Evolutionary conservation across 2,888 invertebrate species (phyloP).

Genomic region (Anthrax anthrax): DNA sequence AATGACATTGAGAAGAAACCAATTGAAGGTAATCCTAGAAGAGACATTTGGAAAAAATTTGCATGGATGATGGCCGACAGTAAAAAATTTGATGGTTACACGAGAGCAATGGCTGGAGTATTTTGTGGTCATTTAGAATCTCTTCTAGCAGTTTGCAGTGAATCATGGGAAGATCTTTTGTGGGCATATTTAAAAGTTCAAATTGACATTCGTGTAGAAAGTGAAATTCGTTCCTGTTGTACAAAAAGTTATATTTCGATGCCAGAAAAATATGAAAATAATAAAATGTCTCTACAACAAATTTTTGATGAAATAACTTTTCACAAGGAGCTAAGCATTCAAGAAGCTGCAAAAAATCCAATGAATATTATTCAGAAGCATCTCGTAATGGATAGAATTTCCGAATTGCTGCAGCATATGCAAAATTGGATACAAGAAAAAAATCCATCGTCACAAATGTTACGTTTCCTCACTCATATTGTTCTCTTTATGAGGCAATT

Average conservation of each 20-base stretch:
- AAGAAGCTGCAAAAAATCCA: conserved; percentile 40
- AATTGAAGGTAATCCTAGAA: conserved; percentile 67
- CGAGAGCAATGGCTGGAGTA: conserved; percentile 56
- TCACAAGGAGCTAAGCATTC: conserved; percentile 40
- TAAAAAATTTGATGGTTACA: conserved; percentile 40
- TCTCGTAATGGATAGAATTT: conserved; percentile 69
- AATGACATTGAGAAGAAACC: conserved; percentile 33
- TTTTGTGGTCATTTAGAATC: conserved; percentile 72
- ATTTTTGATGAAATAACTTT: conserved; percentile 54
- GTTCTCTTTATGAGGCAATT: conserved; percentile 68
- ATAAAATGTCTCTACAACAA: conserved; percentile 51
- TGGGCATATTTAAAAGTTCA: conserved; percentile 78
- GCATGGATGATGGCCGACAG: conserved; percentile 47
- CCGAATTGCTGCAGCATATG: conserved; percentile 55
- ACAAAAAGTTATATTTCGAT: conserved; percentile 40
- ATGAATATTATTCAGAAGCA: conserved; percentile 70
- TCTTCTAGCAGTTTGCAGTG: conserved; percentile 55
- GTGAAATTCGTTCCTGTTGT: conserved; percentile 49
- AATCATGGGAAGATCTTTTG: conserved; percentile 78
- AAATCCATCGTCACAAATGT: conserved; percentile 36
- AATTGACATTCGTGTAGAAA: conserved; percentile 75
- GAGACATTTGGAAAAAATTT: conserved; percentile 66
- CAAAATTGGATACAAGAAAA: conserved; percentile 46
- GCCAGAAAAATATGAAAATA: conserved; percentile 55
- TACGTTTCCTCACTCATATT: conserved; percentile 70